Conservation (phyloP, 2,797 vertebrate species). For the Coregonus sp. region DNA sequence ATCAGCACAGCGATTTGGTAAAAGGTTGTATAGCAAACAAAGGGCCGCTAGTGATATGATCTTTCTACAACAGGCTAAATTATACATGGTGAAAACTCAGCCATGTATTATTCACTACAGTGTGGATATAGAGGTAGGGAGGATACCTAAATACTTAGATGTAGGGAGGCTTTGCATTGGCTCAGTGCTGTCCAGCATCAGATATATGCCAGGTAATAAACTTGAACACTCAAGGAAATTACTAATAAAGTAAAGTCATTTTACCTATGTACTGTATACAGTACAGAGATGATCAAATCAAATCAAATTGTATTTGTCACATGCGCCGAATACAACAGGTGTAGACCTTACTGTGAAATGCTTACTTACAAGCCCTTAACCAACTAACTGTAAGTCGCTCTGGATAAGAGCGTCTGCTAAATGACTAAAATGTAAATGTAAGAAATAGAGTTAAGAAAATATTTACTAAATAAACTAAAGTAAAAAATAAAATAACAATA, state of each 20-base stretch:
- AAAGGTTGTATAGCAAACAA: conserved; percentile 75
- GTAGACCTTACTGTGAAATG: too few species aligned
- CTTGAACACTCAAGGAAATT: not conserved
- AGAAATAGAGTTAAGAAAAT: too few species aligned
- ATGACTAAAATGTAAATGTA: too few species aligned
- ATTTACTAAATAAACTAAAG: too few species aligned
- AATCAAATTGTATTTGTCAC: too few species aligned
- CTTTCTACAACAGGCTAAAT: conserved; percentile 71
- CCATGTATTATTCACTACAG: conserved; percentile 71
- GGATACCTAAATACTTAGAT: not conserved
- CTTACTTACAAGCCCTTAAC: too few species aligned
- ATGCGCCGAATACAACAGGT: too few species aligned
- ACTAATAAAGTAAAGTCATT: not conserved
- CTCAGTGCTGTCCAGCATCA: not conserved
- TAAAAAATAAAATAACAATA: too few species aligned
- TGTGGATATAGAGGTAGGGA: not conserved
- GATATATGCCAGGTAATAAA: not conserved
- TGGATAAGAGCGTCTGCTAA: too few species aligned
- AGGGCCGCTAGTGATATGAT: conserved; percentile 71
- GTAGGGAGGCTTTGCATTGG: not conserved
- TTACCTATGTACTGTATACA: not conserved
- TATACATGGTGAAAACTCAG: conserved; percentile 77
- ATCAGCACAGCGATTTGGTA: conserved; percentile 71
- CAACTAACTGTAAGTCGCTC: too few species aligned
- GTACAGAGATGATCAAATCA: not conserved